These are phyloP conservation scores for Trogon melanurus DNA, from an alignment of 2,113 vertebrate genomes.

Conservation along the genomic window DNA sequence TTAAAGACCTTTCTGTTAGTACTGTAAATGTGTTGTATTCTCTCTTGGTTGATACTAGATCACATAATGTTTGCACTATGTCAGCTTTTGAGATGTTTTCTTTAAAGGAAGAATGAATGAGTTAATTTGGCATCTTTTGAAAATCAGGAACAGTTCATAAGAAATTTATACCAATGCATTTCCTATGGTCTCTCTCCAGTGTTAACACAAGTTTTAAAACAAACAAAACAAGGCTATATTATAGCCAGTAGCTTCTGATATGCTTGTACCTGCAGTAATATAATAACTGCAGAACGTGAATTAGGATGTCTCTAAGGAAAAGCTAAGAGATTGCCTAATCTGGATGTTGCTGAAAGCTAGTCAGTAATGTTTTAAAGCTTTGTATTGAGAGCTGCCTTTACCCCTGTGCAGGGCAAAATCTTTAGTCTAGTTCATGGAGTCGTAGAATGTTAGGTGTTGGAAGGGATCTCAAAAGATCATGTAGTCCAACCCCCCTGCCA, in stretches of 20 bases:
- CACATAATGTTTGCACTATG: neutral
- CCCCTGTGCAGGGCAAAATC: neutral
- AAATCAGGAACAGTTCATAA: neutral
- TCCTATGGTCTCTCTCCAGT: neutral
- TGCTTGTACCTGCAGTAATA: neutral
- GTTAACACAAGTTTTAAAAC: neutral
- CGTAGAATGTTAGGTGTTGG: too few species aligned
- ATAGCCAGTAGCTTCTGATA: neutral
- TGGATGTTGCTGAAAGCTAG: conserved; percentile 47
- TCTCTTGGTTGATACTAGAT: neutral
- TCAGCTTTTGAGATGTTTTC: neutral
- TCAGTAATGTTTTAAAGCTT: conserved; percentile 39
- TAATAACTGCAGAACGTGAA: conserved; percentile 16
- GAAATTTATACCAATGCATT: neutral
- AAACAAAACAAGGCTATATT: conserved; percentile 19
- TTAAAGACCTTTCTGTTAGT: neutral
- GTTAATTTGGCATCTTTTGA: neutral
- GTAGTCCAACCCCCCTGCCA: too few species aligned
- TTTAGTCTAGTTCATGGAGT: neutral
- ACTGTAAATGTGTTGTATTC: neutral
- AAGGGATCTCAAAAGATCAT: too few species aligned
- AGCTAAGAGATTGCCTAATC: conserved; percentile 46
- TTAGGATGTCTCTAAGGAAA: conserved; percentile 20
- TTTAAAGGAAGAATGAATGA: neutral
- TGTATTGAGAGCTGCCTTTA: conserved; percentile 32